These are phyloP conservation scores for Amphibalanus amphitrite DNA, from an alignment of 1,140 invertebrate species.

Conservation along the genomic window DNA sequence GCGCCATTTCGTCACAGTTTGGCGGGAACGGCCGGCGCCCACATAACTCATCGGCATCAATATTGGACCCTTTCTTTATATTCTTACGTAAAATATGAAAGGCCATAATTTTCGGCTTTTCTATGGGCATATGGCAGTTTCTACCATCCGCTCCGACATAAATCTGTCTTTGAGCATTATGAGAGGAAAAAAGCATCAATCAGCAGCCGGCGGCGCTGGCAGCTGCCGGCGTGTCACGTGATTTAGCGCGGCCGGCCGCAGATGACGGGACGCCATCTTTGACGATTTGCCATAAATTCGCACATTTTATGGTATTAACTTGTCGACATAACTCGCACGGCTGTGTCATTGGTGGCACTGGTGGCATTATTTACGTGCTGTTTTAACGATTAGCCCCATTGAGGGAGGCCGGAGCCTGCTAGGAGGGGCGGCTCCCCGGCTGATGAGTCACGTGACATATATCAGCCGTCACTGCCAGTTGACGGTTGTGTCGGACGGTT, in stretches of 20 bases:
- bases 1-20: background rate
- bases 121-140: slow-evolving; percentile 1
- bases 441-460: background rate
- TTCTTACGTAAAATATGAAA: slow-evolving; percentile 2
- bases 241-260: background rate
- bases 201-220: background rate
- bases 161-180: slow-evolving; percentile 2
- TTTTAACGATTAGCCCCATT: background rate
- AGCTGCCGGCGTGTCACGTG: background rate
- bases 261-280: background rate
- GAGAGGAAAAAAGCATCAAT: slow-evolving; percentile 1
- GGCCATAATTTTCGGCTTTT: background rate
- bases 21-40: background rate
- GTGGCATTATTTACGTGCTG: background rate
- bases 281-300: slow-evolving; percentile 1
- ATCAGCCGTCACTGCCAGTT: background rate
- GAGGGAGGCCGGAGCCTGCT: background rate
- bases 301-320: slow-evolving; percentile 2
- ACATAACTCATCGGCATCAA: background rate
- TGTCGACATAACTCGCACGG: background rate
- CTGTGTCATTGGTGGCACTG: background rate
- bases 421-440: too few species aligned
- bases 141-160: background rate
- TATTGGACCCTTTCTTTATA: background rate
- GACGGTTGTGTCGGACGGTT: too few species aligned